Conservation (phyloP, 2,113 vertebrate genomes). For the Pionites leucogaster region DNA sequence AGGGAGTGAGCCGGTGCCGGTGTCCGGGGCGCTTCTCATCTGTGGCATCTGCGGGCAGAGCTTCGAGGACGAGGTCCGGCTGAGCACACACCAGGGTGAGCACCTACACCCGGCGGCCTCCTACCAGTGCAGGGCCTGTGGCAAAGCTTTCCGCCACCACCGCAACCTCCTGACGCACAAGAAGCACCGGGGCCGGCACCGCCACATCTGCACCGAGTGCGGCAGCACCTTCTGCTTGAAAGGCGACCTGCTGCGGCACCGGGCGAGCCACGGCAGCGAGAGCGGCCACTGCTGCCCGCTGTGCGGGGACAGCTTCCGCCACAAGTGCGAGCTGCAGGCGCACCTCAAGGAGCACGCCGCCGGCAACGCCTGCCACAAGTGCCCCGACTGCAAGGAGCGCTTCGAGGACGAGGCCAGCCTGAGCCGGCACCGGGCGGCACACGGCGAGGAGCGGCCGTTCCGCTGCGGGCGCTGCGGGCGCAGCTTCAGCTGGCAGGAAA, state of each 20-base stretch:
- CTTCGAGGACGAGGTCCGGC: not conserved
- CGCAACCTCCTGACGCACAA: conserved; percentile 71
- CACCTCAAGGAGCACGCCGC: not conserved
- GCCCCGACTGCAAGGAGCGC: not conserved
- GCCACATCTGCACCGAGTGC: conserved; percentile 53
- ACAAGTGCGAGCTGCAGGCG: not conserved
- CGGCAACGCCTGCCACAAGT: not conserved
- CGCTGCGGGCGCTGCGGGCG: conserved; percentile 74
- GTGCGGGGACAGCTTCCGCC: not conserved
- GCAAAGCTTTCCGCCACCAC: conserved; percentile 21
- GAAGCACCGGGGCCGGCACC: conserved; percentile 47
- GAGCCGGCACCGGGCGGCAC: conserved; percentile 75
- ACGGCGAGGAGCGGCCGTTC: conserved; percentile 78
- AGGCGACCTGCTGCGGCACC: conserved; percentile 87
- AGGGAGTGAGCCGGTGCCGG: rapidly evolving
- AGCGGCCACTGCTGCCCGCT: not conserved
- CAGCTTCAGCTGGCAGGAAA: conserved; percentile 76
- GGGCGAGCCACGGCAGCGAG: conserved; percentile 76
- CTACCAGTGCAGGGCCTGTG: not conserved
- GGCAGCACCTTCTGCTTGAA: conserved; percentile 60
- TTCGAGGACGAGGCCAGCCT: conserved; percentile 76
- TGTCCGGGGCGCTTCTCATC: not conserved
- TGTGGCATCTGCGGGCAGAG: not conserved
- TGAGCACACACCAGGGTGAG: not conserved
- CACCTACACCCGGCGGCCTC: conserved; percentile 49